These are phyloP conservation scores for Phymanthus crucifer DNA, from an alignment of 92 coral and sea anemone species.

Conservation along the genomic window DNA sequence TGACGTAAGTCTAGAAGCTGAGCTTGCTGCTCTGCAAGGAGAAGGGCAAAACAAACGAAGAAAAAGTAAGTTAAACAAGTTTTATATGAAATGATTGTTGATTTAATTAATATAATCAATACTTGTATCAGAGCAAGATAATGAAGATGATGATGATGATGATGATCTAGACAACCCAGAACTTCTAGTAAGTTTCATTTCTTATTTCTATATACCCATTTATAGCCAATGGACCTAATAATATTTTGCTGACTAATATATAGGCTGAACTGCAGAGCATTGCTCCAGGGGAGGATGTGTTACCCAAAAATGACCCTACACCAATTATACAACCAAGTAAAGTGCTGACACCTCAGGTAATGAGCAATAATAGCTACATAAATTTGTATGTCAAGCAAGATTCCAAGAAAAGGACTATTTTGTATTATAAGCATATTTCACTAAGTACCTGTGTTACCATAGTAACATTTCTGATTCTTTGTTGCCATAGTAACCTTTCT, in stretches of 20 bases:
- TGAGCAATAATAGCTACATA: neutral
- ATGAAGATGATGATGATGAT: constrained; percentile 69
- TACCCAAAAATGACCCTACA: constrained; percentile 57
- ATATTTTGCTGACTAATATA: neutral
- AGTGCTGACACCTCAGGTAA: constrained; percentile 22
- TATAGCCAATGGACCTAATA: neutral
- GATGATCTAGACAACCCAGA: constrained; percentile 88
- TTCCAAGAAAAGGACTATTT: too few species aligned
- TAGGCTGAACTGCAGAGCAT: constrained; percentile 85
- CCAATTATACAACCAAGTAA: constrained; percentile 51
- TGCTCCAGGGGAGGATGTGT: constrained; percentile 74
- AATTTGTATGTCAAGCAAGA: too few species aligned
- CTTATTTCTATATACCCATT: too few species aligned
- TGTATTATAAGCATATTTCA: too few species aligned
- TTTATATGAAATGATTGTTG: neutral
- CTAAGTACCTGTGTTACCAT: too few species aligned
- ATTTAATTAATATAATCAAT: neutral
- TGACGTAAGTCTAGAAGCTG: constrained; percentile 87
- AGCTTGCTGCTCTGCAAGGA: constrained; percentile 91
- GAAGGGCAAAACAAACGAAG: constrained; percentile 34
- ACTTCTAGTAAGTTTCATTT: constrained; percentile 57
- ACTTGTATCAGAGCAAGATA: constrained; percentile 44
- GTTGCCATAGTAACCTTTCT: too few species aligned
- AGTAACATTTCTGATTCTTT: too few species aligned
- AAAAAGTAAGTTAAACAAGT: constrained; percentile 28